Base-by-base conservation (phyloP, 2,888 invertebrate species). In the Aricia artaxerxes region DNA sequence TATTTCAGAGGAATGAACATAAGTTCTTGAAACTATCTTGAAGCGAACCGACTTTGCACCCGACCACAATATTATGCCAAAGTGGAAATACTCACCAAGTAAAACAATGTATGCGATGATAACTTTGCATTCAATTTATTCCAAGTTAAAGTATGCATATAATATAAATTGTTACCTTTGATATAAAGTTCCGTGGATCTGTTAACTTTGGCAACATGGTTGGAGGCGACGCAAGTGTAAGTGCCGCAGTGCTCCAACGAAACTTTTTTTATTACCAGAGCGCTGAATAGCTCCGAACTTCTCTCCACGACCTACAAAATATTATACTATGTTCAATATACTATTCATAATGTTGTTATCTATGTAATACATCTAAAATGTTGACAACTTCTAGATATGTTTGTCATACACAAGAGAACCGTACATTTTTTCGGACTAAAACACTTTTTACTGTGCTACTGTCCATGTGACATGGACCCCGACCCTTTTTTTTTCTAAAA, bases 181-280 rank as follows among this genome's bases (percentile, higher is more conserved):
- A 97, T 97, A 91, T 96, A 96, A 77, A 97, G 92, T 82, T 96
- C 96, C 1, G 96, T 96, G 13, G 97, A 96, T 82, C 95, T 95
- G 86, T 96, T 96, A 73, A 96, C 96, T 87, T 96, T 96, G 1
- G 96, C 96, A 6, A 97, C 97, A 82, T 96, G 96, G 88, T 97
- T 97, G 24, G 96, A 95, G 2, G 97, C 97, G 61, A 96, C 96
- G 86, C 97, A 97, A 1, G 97, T 96, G 87, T 97, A 97, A 31
- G 95, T 95, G 0, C 97, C 97, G 84, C 96, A 96, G 84, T 97
- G 97, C 84, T 95, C 95, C 73, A 96, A 92, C 5, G 96, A 95
- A 57, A 97, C 96, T 88, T 96, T 96, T 92, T 96, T 96, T 85
- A 97, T 96, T 13, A 96, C 95, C 80, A 97, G 85, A 81, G 96